Evolutionary conservation across 2,113 vertebrate species (phyloP).

Genomic region (Salvator merianae): DNA sequence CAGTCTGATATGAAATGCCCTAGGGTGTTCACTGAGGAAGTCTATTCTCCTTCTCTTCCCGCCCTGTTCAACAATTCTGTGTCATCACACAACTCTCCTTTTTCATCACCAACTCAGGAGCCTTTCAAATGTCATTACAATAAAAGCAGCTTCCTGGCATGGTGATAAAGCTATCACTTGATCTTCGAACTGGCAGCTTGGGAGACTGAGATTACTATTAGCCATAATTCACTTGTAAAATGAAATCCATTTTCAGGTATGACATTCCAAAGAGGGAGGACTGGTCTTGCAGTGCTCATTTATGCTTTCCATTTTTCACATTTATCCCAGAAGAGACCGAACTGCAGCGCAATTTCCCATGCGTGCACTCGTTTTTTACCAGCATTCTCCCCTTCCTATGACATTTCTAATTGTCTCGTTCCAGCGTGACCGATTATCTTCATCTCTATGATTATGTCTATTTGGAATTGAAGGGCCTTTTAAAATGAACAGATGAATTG

Average conservation of each 20-base stretch:
- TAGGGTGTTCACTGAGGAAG: too few species aligned
- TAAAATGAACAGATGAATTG: constrained; percentile 1
- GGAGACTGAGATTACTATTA: background rate
- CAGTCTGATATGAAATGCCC: too few species aligned
- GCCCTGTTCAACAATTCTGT: background rate
- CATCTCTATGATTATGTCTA: background rate
- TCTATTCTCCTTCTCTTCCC: background rate
- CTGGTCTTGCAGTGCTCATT: background rate
- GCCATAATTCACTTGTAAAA: constrained; percentile 2
- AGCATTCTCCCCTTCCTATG: background rate
- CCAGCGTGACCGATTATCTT: background rate
- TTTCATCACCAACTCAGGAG: background rate
- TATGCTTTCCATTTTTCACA: background rate
- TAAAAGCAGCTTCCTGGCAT: background rate
- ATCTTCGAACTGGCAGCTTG: background rate
- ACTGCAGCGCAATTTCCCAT: background rate
- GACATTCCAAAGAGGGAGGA: background rate
- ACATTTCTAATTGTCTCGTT: constrained; percentile 6
- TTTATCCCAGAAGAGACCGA: background rate
- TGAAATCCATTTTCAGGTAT: constrained; percentile 17
- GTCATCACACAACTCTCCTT: background rate
- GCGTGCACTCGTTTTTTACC: background rate
- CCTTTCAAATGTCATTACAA: background rate
- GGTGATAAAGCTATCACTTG: background rate
- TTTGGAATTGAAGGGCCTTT: background rate